phyloP scores from a whole-genome alignment of 2,888 invertebrate genomes.

The Drosophila affinis region DNA sequence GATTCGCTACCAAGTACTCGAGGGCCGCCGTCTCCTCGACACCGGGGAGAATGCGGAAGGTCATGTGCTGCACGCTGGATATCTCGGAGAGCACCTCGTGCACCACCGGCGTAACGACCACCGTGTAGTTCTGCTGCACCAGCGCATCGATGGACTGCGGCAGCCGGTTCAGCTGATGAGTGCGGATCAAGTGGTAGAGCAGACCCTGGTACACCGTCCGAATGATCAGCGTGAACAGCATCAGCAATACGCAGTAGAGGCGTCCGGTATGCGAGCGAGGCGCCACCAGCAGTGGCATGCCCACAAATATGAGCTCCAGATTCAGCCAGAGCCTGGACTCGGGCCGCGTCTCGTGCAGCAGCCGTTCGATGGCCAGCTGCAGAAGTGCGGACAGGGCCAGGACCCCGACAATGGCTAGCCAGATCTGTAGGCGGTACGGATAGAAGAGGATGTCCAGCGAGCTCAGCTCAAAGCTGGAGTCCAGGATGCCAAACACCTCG shows the following conservation, averaged over 20 bases:
- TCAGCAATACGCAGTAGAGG: conserved; percentile 50
- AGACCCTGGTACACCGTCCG: conserved; percentile 76
- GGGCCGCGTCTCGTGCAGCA: conserved; percentile 23
- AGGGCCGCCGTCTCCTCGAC: neutral
- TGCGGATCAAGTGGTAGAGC: conserved; percentile 69
- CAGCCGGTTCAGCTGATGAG: conserved; percentile 50
- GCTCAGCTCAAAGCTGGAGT: conserved; percentile 45
- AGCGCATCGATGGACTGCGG: conserved; percentile 58
- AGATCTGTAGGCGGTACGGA: conserved; percentile 57
- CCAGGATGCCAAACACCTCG: conserved; percentile 53
- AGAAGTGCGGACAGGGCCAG: conserved; percentile 43
- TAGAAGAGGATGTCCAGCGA: conserved; percentile 59
- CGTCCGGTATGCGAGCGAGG: conserved; percentile 46
- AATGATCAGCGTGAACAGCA: conserved; percentile 65
- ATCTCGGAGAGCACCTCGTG: conserved; percentile 43
- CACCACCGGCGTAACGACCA: conserved; percentile 40
- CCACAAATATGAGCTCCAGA: conserved; percentile 54
- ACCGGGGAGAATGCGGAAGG: conserved; percentile 17
- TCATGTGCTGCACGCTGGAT: conserved; percentile 43
- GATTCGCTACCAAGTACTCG: conserved; percentile 35
- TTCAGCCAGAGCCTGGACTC: conserved; percentile 33
- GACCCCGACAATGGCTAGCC: conserved; percentile 47
- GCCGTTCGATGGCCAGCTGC: conserved; percentile 31
- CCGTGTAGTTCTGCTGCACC: conserved; percentile 50
- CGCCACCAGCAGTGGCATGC: conserved; percentile 50